These are phyloP conservation scores for Dicyrtoma fusca DNA, from an alignment of 2,888 invertebrate genomes.

Conservation along the genomic window DNA sequence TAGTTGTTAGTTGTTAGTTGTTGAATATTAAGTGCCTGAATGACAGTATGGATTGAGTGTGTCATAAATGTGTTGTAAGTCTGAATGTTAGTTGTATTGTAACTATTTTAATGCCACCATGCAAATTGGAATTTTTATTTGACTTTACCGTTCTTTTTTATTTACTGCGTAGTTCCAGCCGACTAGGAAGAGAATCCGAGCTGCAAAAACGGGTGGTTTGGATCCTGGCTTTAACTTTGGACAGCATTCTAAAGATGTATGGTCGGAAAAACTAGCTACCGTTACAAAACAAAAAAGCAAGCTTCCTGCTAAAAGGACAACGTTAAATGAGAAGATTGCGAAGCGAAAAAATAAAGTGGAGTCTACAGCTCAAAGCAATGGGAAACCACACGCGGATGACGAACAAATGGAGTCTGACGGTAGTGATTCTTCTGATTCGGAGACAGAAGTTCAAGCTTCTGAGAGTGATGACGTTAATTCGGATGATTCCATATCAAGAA, in stretches of 20 bases:
- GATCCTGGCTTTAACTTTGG: slow-evolving; percentile 82
- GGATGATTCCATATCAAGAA: slow-evolving; percentile 57
- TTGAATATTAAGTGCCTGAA: too few species aligned
- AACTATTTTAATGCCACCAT: too few species aligned
- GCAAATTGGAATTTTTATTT: too few species aligned
- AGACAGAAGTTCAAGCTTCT: slow-evolving; percentile 59
- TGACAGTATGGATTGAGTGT: too few species aligned
- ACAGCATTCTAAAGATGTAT: slow-evolving; percentile 76
- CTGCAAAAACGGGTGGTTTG: slow-evolving; percentile 73
- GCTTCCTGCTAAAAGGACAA: slow-evolving; percentile 83
- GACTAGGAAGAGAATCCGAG: slow-evolving; percentile 69
- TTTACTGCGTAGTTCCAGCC: slow-evolving; percentile 80
- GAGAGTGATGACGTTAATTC: slow-evolving; percentile 65
- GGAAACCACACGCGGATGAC: neutral
- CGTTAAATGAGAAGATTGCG: slow-evolving; percentile 63
- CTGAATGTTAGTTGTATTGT: too few species aligned
- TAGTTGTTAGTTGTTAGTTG: too few species aligned
- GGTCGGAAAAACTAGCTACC: slow-evolving; percentile 79
- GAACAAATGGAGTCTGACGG: slow-evolving; percentile 46
- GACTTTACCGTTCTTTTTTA: too few species aligned
- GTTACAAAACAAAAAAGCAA: slow-evolving; percentile 74
- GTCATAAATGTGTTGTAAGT: too few species aligned
- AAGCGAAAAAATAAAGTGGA: slow-evolving; percentile 58
- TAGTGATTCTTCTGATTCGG: slow-evolving; percentile 59
- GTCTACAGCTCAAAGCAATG: slow-evolving; percentile 3